Evolutionary conservation across 35 echinoderm and acorn worm species (phyloP).

Genomic region (Holothuria glaberrima): DNA sequence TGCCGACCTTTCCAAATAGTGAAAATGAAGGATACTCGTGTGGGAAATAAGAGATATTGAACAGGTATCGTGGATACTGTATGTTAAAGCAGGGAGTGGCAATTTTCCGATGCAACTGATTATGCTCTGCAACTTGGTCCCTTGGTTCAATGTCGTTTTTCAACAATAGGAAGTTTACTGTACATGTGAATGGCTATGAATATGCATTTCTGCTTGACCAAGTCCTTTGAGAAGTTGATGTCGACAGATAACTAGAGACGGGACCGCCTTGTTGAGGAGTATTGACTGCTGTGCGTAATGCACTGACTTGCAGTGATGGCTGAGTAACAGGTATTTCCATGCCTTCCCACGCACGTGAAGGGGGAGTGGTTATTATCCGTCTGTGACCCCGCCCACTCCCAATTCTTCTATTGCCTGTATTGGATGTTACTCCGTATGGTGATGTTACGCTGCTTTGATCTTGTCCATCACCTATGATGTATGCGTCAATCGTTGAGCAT

Average conservation of each 20-base stretch:
- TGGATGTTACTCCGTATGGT: not conserved
- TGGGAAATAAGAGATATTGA: too few relatives aligned
- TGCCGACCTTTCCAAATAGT: too few relatives aligned
- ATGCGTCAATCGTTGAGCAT: slow-evolving; percentile 90
- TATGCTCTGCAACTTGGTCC: too few relatives aligned
- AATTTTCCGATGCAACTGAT: too few relatives aligned
- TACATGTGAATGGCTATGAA: not conserved
- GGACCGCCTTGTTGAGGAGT: not conserved
- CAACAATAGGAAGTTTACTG: too few relatives aligned
- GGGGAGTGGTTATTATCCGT: slow-evolving; percentile 1
- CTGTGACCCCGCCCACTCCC: slow-evolving; percentile 35
- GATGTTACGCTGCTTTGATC: slow-evolving; percentile 3
- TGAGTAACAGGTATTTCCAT: slow-evolving; percentile 54
- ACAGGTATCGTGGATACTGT: too few relatives aligned
- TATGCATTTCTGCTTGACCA: slow-evolving; percentile 49
- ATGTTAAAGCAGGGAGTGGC: too few relatives aligned
- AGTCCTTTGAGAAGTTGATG: slow-evolving; percentile 23
- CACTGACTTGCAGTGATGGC: slow-evolving; percentile 53
- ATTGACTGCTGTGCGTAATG: slow-evolving; percentile 49
- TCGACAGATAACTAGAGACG: slow-evolving; percentile 5
- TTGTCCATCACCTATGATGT: slow-evolving; percentile 68
- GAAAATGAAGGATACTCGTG: too few relatives aligned
- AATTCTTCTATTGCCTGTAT: not conserved
- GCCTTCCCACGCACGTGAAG: slow-evolving; percentile 69
- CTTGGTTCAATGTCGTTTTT: too few relatives aligned